Evolutionary conservation across 2,797 vertebrate genomes (phyloP).

Genomic region (Luscinia luscinia): DNA sequence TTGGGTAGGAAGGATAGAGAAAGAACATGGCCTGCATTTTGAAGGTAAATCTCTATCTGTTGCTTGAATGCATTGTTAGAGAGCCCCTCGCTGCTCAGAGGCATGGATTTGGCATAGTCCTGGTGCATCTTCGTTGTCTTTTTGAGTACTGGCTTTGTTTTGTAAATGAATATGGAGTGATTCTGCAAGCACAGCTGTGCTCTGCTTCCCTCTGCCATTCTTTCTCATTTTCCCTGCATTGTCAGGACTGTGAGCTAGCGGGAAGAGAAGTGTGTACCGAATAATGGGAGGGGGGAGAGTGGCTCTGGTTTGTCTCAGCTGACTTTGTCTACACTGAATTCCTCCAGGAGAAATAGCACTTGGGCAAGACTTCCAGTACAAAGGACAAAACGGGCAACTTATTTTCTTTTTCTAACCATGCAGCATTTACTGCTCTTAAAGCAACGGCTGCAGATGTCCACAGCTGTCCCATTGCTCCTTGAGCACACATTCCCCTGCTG

Average conservation of each 20-base stretch:
- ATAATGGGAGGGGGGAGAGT: constrained; percentile 30
- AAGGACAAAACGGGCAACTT: constrained; percentile 1
- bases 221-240: constrained; percentile 60
- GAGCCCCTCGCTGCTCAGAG: constrained; percentile 45
- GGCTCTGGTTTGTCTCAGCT: constrained; percentile 19
- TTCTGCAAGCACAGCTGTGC: constrained; percentile 60
- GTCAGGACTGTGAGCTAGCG: constrained; percentile 58
- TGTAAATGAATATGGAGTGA: constrained; percentile 46
- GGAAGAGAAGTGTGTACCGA: constrained; percentile 44
- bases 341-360: constrained; percentile 6
- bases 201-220: constrained; percentile 63
- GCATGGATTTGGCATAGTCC: constrained; percentile 57
- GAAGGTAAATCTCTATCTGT: constrained; percentile 87
- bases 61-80: constrained; percentile 71
- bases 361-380: not conserved
- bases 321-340: constrained; percentile 37
- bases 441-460: not conserved
- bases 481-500: constrained; percentile 16
- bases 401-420: not conserved
- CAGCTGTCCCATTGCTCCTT: constrained; percentile 27
- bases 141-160: constrained; percentile 62
- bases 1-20: constrained; percentile 72
- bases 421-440: constrained; percentile 25
- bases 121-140: constrained; percentile 67
- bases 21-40: constrained; percentile 94